Evolutionary conservation across 2,113 vertebrate genomes (phyloP).

Genomic region (Sander lucioperca): DNA sequence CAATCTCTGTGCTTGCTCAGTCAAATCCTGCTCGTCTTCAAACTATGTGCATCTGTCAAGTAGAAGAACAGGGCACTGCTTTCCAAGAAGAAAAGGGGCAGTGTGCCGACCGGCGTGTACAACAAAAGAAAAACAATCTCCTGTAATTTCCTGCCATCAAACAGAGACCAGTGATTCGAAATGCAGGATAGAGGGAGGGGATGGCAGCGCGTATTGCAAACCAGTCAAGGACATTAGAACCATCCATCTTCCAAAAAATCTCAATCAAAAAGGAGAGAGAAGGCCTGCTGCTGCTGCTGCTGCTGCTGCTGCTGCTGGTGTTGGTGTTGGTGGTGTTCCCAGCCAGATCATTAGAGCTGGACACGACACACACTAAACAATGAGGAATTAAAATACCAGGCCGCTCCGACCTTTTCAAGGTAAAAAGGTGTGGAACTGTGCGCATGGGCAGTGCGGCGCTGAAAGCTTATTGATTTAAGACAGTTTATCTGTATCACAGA

Average conservation of each 20-base stretch:
- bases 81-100: constrained; percentile 50
- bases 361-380: constrained; percentile 41
- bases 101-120: constrained; percentile 47
- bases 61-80: constrained; percentile 47
- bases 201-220: constrained; percentile 48
- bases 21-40: constrained; percentile 39
- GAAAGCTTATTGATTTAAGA: constrained; percentile 65
- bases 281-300: background rate
- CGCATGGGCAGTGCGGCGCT: constrained; percentile 3
- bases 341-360: constrained; percentile 30
- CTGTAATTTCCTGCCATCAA: constrained; percentile 72
- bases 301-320: background rate
- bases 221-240: constrained; percentile 67
- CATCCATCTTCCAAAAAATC: constrained; percentile 65
- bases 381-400: constrained; percentile 34
- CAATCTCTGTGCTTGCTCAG: constrained; percentile 40
- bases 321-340: background rate
- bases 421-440: constrained; percentile 18
- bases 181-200: constrained; percentile 37
- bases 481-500: constrained; percentile 68
- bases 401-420: constrained; percentile 68
- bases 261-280: constrained; percentile 56
- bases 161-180: constrained; percentile 58
- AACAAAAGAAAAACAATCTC: constrained; percentile 71
- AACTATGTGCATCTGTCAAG: constrained; percentile 57